phyloP scores from a whole-genome alignment of 2,797 vertebrate genomes.

The Smutsia gigantea region DNA sequence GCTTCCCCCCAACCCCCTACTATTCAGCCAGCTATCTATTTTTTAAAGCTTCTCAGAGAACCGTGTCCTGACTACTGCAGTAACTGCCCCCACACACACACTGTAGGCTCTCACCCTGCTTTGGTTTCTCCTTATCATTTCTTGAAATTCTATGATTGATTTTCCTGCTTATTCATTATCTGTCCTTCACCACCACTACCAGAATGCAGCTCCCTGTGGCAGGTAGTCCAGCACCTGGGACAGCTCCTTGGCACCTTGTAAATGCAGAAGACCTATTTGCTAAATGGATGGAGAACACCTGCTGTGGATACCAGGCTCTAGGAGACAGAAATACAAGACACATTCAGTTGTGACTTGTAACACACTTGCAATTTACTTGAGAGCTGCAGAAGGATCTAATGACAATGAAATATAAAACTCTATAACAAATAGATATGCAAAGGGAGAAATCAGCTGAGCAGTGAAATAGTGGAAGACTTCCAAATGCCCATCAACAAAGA shows the following conservation, averaged over 20 bases:
- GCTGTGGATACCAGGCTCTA: not conserved
- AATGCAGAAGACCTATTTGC: not conserved
- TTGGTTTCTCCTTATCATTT: not conserved
- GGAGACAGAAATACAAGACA: not conserved
- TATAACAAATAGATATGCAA: not conserved
- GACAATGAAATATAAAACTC: not conserved
- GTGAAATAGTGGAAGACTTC: not conserved
- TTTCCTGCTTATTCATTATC: not conserved
- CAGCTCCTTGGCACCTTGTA: not conserved
- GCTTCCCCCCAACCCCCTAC: not conserved
- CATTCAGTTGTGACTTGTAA: not conserved
- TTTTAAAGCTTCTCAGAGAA: not conserved
- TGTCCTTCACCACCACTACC: too few species aligned
- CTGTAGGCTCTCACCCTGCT: not conserved
- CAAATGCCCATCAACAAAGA: not conserved
- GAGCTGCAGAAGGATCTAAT: not conserved
- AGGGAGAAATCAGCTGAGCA: not conserved
- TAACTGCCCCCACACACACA: not conserved
- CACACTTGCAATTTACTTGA: not conserved
- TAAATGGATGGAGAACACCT: not conserved
- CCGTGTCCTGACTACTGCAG: not conserved
- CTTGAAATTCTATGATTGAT: not conserved
- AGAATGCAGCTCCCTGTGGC: not conserved
- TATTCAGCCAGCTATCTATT: not conserved
- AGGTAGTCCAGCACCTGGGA: not conserved